A percentile compares a stretch with the other conserved stretches of the same genome.
Evolutionary conservation across 2,888 invertebrate genomes (phyloP).

Genomic region (Scaptodrosophila latifasciaeformis): DNA sequence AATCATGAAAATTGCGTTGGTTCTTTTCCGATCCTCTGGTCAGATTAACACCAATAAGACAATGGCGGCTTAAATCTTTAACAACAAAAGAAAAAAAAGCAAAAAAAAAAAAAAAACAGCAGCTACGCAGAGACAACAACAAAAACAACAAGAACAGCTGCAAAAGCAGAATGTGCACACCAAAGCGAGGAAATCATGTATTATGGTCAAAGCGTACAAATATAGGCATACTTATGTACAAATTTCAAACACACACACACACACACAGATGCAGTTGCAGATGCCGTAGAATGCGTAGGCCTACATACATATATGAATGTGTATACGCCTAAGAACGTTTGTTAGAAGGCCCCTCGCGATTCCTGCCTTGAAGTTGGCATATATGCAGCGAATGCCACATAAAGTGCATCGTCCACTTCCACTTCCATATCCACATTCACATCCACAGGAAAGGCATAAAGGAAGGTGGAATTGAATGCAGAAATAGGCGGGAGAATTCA

Average conservation of each 20-base stretch:
- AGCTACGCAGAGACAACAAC: slow-evolving; percentile 34
- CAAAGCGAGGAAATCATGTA: slow-evolving; percentile 56
- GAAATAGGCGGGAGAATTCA: no score
- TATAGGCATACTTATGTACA: slow-evolving; percentile 17
- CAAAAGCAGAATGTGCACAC: slow-evolving; percentile 17
- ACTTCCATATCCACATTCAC: no score
- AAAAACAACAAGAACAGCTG: slow-evolving; percentile 20
- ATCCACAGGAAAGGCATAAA: no score
- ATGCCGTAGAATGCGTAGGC: no score
- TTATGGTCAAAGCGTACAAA: slow-evolving; percentile 53
- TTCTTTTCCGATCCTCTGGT: no score
- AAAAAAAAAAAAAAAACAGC: slow-evolving; percentile 8
- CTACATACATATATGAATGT: slow-evolving; percentile 12
- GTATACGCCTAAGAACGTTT: slow-evolving; percentile 33
- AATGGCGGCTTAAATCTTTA: no score
- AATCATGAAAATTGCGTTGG: no score
- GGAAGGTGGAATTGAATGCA: no score
- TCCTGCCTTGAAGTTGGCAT: neutral
- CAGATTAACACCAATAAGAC: no score
- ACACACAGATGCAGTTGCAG: slow-evolving; percentile 11
- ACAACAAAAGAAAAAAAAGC: neutral
- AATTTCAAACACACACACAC: slow-evolving; percentile 17
- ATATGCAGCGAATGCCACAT: slow-evolving; percentile 66
- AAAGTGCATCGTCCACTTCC: slow-evolving; percentile 41
- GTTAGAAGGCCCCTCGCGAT: slow-evolving; percentile 21